Base-by-base conservation (phyloP, 2,797 vertebrate species). In the Macropus fuliginosus region DNA sequence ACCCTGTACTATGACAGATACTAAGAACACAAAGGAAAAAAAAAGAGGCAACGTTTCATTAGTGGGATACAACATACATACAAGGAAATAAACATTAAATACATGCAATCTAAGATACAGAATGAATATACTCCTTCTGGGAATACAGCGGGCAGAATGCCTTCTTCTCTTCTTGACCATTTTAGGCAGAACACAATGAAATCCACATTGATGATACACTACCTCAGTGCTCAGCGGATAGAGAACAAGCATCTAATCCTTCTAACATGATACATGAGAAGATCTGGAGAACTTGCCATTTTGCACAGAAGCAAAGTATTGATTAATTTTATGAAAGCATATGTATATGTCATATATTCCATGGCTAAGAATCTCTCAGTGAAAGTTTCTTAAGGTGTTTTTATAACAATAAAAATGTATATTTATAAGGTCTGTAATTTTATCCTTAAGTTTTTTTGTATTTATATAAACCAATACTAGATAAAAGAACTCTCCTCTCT, bases 381-480 rank as follows among this genome's bases (percentile, higher is more conserved):
- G 62, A 40, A 66, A 66, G 31, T 66, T 66, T 34, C 9, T 56
- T 57, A 40, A 93, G 31, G 21, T 28, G 52, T 1, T 52, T 94
- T 52, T 1, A 46, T 31, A 55, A 55, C 89, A 95, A 74, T 55
- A 24, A 59, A 5, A 2, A 94, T 57, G 3, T 4, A 31, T n/a
- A 91, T 55, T 55, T 93, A 74, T 81, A 94, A 9, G 40, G 56
- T 90, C 90, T 92, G 81, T 54, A n/a, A 59, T 74, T 93, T 8
- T 50, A 92, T 74, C 9, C 6, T 93, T 96, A 29, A 50, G 54
- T 40, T 74, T 46, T 81, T 81, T 81, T 18, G 11, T 24, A 10
- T 40, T 94, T 56, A 40, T 57, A 95, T 74, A 96, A 94, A 92
- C 8, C 2, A 46, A 10, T 24, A 81, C 56, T 93, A 62, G 34